These are phyloP conservation scores for Cosmia trapezina DNA, from an alignment of 2,888 invertebrate genomes.

Conservation along the genomic window DNA sequence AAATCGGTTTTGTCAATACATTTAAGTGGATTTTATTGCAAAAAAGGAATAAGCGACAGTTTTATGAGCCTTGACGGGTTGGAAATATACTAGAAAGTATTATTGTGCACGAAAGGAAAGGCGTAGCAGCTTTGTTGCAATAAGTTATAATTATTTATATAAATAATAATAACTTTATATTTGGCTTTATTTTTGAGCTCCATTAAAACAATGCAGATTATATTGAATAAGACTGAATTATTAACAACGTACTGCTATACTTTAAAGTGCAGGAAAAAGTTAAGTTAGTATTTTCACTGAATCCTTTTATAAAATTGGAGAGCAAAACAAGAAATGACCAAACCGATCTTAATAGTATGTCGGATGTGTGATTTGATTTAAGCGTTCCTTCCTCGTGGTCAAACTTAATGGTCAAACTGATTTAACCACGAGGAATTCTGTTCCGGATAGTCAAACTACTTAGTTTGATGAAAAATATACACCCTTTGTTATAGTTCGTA, in stretches of 20 bases:
- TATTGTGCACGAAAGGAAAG: constrained; percentile 18
- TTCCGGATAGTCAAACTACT: too few relatives aligned
- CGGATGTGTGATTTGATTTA: not conserved
- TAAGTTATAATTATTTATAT: not conserved
- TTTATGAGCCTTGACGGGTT: constrained; percentile 16
- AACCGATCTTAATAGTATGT: not conserved
- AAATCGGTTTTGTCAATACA: constrained; percentile 27
- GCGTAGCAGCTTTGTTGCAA: not conserved
- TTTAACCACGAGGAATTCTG: too few relatives aligned
- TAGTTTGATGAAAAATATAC: too few relatives aligned
- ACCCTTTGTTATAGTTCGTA: too few relatives aligned
- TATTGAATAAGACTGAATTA: constrained; percentile 41
- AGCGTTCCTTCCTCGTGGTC: too few relatives aligned
- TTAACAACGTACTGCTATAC: not conserved
- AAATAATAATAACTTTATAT: not conserved
- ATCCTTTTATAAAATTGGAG: constrained; percentile 1
- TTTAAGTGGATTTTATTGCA: constrained; percentile 30
- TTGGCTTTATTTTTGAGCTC: constrained; percentile 12
- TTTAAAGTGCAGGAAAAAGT: constrained; percentile 1
- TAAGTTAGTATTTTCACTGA: not conserved
- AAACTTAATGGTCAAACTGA: too few relatives aligned
- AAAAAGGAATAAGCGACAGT: constrained; percentile 38
- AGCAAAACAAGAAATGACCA: not conserved
- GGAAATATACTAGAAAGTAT: constrained; percentile 24
- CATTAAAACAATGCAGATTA: constrained; percentile 5